Percentiles rank a stretch among this genome's conserved stretches.
phyloP scores from a whole-genome alignment of 2,888 invertebrate species.

The Salpingus planirostris region DNA sequence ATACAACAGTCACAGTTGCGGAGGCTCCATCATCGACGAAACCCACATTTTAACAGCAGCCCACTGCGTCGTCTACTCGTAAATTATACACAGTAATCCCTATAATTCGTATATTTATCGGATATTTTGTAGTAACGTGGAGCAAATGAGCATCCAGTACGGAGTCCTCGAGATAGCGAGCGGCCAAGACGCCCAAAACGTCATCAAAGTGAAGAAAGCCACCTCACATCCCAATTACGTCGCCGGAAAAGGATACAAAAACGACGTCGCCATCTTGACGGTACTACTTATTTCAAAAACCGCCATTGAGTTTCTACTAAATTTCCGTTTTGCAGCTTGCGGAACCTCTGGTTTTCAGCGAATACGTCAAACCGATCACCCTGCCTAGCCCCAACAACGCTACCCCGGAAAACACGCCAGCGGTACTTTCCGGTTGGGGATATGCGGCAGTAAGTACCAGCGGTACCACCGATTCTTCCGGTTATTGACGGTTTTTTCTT shows the following conservation, averaged over 20 bases:
- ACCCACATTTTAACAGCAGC: not conserved
- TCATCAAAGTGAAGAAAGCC: not conserved
- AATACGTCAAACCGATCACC: conserved; percentile 10
- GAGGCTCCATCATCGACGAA: not conserved
- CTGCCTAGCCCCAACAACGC: conserved; percentile 17
- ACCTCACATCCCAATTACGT: not conserved
- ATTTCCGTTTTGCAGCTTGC: not conserved
- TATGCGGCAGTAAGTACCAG: too few species aligned
- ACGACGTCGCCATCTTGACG: conserved; percentile 1
- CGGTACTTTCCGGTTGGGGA: conserved; percentile 22
- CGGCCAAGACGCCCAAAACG: not conserved
- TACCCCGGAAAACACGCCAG: conserved; percentile 12
- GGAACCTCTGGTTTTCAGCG: not conserved
- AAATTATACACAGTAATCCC: too few species aligned
- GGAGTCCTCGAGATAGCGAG: not conserved
- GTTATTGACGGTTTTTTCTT: too few species aligned
- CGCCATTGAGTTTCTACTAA: too few species aligned
- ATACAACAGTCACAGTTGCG: not conserved
- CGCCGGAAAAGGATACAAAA: not conserved
- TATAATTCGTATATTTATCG: too few species aligned
- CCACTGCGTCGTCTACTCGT: not conserved
- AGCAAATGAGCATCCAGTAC: not conserved
- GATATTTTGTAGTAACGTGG: too few species aligned
- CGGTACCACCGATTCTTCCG: too few species aligned
- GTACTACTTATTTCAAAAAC: too few species aligned